These are phyloP conservation scores for Semicossyphus pulcher DNA, from an alignment of 2,113 vertebrate species.

Conservation along the genomic window DNA sequence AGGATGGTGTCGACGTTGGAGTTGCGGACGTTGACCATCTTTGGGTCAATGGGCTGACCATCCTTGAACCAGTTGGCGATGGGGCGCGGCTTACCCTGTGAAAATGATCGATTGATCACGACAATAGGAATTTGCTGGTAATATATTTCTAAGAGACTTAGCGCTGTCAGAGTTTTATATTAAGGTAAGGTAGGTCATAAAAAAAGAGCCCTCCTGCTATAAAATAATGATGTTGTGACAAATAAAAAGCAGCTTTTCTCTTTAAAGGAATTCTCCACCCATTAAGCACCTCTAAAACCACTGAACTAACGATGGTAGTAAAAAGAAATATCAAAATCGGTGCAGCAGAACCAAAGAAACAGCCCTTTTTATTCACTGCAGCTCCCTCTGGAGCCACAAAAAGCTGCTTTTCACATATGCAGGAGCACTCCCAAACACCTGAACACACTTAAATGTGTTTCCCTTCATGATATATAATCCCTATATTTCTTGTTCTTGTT, in stretches of 20 bases:
- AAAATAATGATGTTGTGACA: neutral
- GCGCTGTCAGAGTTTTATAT: neutral
- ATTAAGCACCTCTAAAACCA: neutral
- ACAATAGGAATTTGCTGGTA: neutral
- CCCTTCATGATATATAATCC: neutral
- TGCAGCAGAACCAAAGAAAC: neutral
- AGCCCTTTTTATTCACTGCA: neutral
- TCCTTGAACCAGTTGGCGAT: slow-evolving; percentile 88
- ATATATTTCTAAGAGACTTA: no score
- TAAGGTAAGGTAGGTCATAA: neutral
- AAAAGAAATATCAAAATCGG: neutral
- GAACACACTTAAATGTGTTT: neutral
- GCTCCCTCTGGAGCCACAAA: neutral
- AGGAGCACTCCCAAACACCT: neutral
- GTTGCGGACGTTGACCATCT: slow-evolving; percentile 83
- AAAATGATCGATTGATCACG: neutral
- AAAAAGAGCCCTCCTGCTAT: no score
- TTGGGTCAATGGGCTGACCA: slow-evolving; percentile 85
- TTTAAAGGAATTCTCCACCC: neutral
- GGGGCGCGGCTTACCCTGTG: slow-evolving; percentile 90
- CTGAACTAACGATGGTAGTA: neutral
- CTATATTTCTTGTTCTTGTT: neutral
- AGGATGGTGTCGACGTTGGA: slow-evolving; percentile 87
- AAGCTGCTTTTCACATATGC: neutral
- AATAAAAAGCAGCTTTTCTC: neutral